phyloP scores from a whole-genome alignment of 2,888 invertebrate species.

The Lissocephala sabroskyi region DNA sequence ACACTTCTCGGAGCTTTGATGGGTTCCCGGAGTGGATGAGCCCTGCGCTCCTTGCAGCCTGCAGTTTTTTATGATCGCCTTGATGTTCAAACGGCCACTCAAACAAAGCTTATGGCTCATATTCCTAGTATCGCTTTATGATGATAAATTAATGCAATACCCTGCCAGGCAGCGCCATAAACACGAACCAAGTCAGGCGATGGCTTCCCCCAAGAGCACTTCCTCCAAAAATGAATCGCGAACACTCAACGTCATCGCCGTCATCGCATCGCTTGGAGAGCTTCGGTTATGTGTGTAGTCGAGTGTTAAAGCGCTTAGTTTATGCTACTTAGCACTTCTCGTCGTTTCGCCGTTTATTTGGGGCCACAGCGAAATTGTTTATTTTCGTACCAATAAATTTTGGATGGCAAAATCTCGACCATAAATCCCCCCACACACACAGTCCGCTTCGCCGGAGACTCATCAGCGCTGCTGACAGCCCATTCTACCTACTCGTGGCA shows the following conservation, averaged over 20 bases:
- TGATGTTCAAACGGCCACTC: too few relatives aligned
- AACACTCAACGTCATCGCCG: slow-evolving; percentile 5
- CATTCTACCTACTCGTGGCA: too few relatives aligned
- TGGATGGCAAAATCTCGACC: slow-evolving; percentile 40
- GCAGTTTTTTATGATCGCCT: slow-evolving; percentile 12
- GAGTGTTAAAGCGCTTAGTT: slow-evolving; percentile 23
- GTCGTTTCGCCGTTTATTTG: slow-evolving; percentile 12
- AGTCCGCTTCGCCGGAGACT: not conserved
- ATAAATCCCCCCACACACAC: slow-evolving; percentile 51
- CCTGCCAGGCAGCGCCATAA: slow-evolving; percentile 35
- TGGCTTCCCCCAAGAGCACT: not conserved
- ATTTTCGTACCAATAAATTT: slow-evolving; percentile 46
- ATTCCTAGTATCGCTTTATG: slow-evolving; percentile 33
- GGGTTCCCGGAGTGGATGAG: too few relatives aligned
- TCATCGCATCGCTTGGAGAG: too few relatives aligned
- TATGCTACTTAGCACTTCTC: slow-evolving; percentile 45
- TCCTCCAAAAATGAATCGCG: slow-evolving; percentile 1
- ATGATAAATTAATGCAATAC: slow-evolving; percentile 44
- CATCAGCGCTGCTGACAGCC: too few relatives aligned
- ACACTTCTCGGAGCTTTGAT: too few relatives aligned
- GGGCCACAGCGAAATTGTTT: slow-evolving; percentile 40
- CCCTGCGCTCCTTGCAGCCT: not conserved
- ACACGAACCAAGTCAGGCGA: slow-evolving; percentile 41
- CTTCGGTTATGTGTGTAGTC: not conserved
- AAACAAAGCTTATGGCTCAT: slow-evolving; percentile 20